A percentile compares a stretch with the other conserved stretches of the same genome.
Conservation (phyloP, 2,797 vertebrate species). For the Scleropages formosus region DNA sequence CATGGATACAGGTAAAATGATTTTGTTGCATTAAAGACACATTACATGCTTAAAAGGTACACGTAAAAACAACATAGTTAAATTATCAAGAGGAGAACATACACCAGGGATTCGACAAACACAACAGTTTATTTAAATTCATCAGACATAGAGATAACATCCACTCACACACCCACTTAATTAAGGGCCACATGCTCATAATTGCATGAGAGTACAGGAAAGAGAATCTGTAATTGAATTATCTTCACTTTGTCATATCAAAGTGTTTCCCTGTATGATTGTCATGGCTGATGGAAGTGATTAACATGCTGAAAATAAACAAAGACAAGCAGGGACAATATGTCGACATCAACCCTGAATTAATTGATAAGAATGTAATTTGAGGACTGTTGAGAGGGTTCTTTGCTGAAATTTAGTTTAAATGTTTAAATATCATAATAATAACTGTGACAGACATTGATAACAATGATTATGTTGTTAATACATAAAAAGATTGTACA, state of each 20-base stretch:
- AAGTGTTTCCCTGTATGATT: neutral
- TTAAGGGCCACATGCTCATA: conserved; percentile 12
- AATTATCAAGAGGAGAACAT: neutral
- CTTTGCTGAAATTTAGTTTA: conserved; percentile 12
- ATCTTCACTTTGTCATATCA: conserved; percentile 14
- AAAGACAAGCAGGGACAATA: neutral
- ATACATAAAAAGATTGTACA: neutral
- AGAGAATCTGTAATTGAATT: conserved; percentile 20
- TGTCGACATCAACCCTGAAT: neutral
- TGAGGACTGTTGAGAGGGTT: neutral
- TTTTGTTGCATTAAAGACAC: neutral
- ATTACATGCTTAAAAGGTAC: too few relatives aligned
- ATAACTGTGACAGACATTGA: too few relatives aligned
- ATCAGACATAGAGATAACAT: neutral
- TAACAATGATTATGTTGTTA: conserved; percentile 1
- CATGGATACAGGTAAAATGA: too few relatives aligned
- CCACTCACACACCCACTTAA: neutral
- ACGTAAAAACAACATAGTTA: too few relatives aligned
- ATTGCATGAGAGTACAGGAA: conserved; percentile 5
- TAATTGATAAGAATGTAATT: neutral
- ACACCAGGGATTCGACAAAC: neutral
- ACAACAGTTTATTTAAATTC: neutral
- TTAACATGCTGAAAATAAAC: conserved; percentile 19
- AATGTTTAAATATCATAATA: neutral
- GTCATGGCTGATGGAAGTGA: conserved; percentile 16